These are phyloP conservation scores for Meles meles DNA, from an alignment of 2,113 vertebrate species.

Conservation along the genomic window DNA sequence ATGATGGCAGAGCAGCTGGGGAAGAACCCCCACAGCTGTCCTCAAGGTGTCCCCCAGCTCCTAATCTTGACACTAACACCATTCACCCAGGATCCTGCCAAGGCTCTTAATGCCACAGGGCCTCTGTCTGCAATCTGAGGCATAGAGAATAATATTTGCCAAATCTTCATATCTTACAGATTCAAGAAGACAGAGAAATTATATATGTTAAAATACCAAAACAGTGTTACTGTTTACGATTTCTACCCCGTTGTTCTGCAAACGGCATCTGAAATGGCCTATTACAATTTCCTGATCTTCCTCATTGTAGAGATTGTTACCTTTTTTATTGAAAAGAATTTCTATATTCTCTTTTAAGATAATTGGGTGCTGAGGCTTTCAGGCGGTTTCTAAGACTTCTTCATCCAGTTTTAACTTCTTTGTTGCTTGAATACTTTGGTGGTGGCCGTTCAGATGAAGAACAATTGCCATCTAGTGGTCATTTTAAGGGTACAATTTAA, in stretches of 20 bases:
- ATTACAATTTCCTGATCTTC: background rate
- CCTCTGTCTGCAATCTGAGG: background rate
- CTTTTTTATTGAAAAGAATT: background rate
- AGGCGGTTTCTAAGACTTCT: background rate
- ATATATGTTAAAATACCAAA: background rate
- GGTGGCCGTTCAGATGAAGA: background rate
- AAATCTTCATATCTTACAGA: background rate
- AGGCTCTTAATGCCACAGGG: background rate
- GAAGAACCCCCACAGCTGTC: background rate
- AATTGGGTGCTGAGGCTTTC: background rate
- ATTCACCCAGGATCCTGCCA: background rate
- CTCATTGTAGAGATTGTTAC: background rate
- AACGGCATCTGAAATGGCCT: background rate
- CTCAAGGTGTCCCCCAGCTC: background rate
- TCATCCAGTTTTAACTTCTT: background rate
- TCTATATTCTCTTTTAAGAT: background rate
- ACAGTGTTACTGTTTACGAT: background rate
- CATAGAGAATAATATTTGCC: background rate
- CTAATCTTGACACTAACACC: background rate
- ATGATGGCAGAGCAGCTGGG: background rate
- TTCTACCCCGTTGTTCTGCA: background rate
- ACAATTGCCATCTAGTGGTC: constrained; percentile 47
- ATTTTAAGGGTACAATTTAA: background rate
- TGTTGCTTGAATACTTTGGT: background rate
- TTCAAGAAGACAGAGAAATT: background rate